Conservation (phyloP, 2,113 vertebrate genomes). For the Gallinago jamesoni region DNA sequence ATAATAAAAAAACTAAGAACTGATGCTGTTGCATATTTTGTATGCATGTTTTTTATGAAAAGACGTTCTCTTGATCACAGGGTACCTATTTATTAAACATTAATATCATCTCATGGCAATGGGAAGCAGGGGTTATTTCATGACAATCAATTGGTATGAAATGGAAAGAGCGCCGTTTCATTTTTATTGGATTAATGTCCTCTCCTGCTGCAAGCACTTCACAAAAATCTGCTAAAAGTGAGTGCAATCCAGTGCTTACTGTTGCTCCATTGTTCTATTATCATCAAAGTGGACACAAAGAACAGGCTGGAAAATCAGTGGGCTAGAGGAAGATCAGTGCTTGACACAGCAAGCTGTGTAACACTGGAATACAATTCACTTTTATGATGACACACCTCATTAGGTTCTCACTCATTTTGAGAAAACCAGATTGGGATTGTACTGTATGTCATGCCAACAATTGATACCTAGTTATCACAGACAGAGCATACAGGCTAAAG, state of each 20-base stretch:
- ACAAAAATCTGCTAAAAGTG: not conserved
- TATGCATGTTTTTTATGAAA: not conserved
- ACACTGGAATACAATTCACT: slow-evolving; percentile 29
- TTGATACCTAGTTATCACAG: slow-evolving; percentile 21
- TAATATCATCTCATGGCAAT: not conserved
- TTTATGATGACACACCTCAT: slow-evolving; percentile 52
- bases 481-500: not conserved
- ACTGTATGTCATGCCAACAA: not conserved
- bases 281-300: slow-evolving; percentile 4
- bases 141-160: not conserved
- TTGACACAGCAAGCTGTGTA: not conserved
- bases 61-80: not conserved
- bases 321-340: not conserved
- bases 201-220: not conserved
- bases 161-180: not conserved
- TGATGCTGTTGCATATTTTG: not conserved
- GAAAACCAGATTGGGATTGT: slow-evolving; percentile 14
- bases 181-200: not conserved
- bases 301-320: not conserved
- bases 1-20: not conserved
- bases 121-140: not conserved
- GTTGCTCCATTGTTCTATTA: not conserved
- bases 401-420: slow-evolving; percentile 59
- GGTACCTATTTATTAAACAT: not conserved
- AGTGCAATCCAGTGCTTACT: not conserved